Base-by-base conservation (phyloP, 35 echinoderm and acorn worm species). In the Nesometra sesokonis region DNA sequence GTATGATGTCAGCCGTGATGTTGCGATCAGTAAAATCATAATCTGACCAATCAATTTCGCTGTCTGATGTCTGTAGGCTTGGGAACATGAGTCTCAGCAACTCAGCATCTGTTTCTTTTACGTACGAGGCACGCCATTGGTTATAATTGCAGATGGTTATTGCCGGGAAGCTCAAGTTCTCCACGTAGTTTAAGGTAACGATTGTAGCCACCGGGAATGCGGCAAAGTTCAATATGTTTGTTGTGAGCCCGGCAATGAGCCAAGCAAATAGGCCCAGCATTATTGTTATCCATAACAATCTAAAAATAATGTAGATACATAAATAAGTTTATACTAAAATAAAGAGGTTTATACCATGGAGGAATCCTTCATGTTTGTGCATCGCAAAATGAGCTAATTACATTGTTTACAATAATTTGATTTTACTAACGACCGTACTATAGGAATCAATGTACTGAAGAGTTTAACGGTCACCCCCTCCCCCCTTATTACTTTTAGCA, bases 141-240 rank as follows among this genome's bases (percentile, higher is more conserved):
- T 90, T 90, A 29, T 90, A 90, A 34, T 90, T 90, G 37, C 88
- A 90, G 35, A 90, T 35, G 0, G 88, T 90, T 11, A 90, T 82
- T 1, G 88, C 88, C 29, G 88, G 88, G 31, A 90, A 90, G 9
- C 32, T 43, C 0, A 90, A 30, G 32, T 80, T 52, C 35, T 84
- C 81, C 17, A 85, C 76, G 21, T 90, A 90, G 39, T 90, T 82
- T 0, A 90, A 31, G 0, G 81, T 90, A 0, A 90, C 82, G 0
- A 90, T 19, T 43, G 81, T 90, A 3, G 82, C 77, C 15, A 90
- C 88, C 23, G 82, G 82, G 77, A 40, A 90, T 0, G 46, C 36
- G 0, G 84, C 52, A 77, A 88, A 88, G 37, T 82, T 88, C 23
- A 17, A 47, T 0, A 88, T 30, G 30, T 88, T 88, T 47, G 33